Percentiles rank a stretch among this genome's conserved stretches.
Conservation (phyloP, 2,797 vertebrate species). For the Nasua narica region DNA sequence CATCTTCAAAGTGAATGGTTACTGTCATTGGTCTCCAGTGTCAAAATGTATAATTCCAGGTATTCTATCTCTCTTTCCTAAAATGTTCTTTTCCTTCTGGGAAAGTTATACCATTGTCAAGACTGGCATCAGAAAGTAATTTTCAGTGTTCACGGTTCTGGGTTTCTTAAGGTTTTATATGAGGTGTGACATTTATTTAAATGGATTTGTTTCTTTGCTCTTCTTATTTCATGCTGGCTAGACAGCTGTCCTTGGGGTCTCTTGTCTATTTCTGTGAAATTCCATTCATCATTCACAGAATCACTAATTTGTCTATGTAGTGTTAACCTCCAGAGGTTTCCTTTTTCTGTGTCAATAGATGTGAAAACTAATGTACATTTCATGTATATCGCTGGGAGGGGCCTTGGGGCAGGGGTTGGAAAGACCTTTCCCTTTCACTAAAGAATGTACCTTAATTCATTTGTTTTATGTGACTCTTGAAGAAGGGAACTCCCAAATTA, state of each 20-base stretch:
- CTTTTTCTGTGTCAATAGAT: conserved; percentile 61
- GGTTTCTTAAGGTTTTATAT: neutral
- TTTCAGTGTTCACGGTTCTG: neutral
- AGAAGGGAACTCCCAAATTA: neutral
- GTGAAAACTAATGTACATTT: conserved; percentile 63
- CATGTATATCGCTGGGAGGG: neutral
- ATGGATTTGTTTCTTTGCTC: conserved; percentile 38
- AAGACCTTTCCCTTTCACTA: neutral
- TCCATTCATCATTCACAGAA: conserved; percentile 77
- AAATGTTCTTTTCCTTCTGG: neutral
- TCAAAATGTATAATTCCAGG: neutral
- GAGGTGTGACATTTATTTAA: neutral
- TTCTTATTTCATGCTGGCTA: conserved; percentile 32
- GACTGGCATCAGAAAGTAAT: neutral
- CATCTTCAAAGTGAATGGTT: neutral
- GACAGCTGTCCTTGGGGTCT: conserved; percentile 67
- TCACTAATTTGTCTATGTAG: conserved; percentile 79
- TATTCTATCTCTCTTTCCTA: neutral
- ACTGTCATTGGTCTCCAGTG: neutral
- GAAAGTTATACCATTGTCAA: neutral
- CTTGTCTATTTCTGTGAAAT: conserved; percentile 64
- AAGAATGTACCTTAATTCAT: neutral
- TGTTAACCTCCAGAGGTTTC: conserved; percentile 50
- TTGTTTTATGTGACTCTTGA: neutral
- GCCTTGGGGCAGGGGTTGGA: neutral